phyloP scores from a whole-genome alignment of 2,888 invertebrate genomes.

The Syrphus vitripennis region DNA sequence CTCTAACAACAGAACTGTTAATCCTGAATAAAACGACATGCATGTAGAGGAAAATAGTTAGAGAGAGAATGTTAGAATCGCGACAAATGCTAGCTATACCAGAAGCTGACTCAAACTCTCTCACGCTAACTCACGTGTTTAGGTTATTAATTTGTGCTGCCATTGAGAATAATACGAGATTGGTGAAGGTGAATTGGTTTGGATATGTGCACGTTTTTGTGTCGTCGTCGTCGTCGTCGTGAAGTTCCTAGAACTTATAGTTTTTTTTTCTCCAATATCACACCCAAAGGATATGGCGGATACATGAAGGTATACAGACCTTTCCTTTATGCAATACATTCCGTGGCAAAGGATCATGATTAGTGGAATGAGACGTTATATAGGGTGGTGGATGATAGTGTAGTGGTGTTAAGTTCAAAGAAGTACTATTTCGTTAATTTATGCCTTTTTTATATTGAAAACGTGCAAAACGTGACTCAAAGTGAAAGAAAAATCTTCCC shows the following conservation, averaged over 20 bases:
- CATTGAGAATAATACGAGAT: slow-evolving; percentile 55
- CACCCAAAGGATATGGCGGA: background rate
- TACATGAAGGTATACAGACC: background rate
- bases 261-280: slow-evolving; percentile 8
- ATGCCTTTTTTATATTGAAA: slow-evolving; percentile 70
- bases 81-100: slow-evolving; percentile 29
- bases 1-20: slow-evolving; percentile 43
- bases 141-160: slow-evolving; percentile 27
- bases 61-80: too few species aligned
- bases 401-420: slow-evolving; percentile 18
- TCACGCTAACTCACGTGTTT: slow-evolving; percentile 32
- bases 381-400: background rate
- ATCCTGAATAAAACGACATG: slow-evolving; percentile 5
- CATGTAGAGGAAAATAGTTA: slow-evolving; percentile 17
- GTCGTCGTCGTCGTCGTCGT: too few species aligned
- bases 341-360: slow-evolving; percentile 14
- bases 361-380: background rate
- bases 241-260: slow-evolving; percentile 40
- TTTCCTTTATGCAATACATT: background rate
- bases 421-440: slow-evolving; percentile 41
- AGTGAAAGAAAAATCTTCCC: slow-evolving; percentile 19
- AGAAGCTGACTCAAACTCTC: background rate
- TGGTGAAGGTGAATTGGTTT: slow-evolving; percentile 11
- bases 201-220: slow-evolving; percentile 45
- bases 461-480: slow-evolving; percentile 74